Evolutionary conservation across 2,888 invertebrate species (phyloP), one percentile per base, ranked within the genome.

Genomic region (Drosophila paucipuncta): DNA sequence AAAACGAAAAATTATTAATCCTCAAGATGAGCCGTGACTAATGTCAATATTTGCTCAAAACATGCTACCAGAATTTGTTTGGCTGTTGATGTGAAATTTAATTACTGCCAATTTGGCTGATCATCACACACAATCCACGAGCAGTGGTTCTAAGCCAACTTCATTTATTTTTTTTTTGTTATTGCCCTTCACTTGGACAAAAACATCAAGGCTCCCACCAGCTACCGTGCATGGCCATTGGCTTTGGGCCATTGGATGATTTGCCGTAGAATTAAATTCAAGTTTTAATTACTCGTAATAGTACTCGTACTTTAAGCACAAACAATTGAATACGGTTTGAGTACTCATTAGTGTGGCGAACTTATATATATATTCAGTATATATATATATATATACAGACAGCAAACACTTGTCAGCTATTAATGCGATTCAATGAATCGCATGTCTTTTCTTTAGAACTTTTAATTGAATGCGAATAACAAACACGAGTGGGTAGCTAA

Each of bases 401-500:
- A 28, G 18, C 49, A 65, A 43, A 47, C 33, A 43, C 68, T 59
- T 52, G 67, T 39, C 47, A 37, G 25, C 57, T 78, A 85, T 82
- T 72, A 86, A 35, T 16, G 72, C 74, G 88, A 78, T 82, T 91
- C 75, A 91, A 82, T 88, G 91, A 90, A 73, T 91, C 89, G 91
- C 90, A 85, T 85, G 89, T 84, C 85, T 91, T 83, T 76, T 77
- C 73, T 76, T 85, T 78, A 87, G 91, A 87, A 90, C 91, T 78
- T 78, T 91, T 87, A 85, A 90, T 90, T 91, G 85, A 78, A 90
- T 76, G 71, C 83, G 82, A 83, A 90, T 85, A 83, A 73, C 75
- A 31, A 59, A 78, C 75, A 75, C 78, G 85, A 75, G 83, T 81
- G 77, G 80, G 77, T 71, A 67, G 69, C 88, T 84, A 78, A 84